Conservation (phyloP, 37 sponge, comb jelly and placozoan genomes). For the Mnemiopsis leidyi region DNA sequence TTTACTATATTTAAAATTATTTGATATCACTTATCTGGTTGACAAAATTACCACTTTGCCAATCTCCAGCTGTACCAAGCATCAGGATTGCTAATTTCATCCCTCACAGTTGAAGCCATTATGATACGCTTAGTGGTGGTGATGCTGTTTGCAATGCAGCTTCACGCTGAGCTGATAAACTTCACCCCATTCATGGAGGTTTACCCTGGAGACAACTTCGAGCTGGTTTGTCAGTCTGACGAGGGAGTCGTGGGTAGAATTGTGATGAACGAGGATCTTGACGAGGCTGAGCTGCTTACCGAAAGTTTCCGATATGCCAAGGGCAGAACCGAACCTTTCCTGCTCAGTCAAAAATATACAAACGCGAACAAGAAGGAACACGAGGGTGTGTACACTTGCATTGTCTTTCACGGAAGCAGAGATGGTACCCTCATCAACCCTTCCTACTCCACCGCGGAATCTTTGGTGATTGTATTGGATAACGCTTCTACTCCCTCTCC, state of each 20-base stretch:
- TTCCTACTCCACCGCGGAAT: not conserved
- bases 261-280: not conserved
- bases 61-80: no score
- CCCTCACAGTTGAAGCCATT: no score
- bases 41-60: no score
- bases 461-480: not conserved
- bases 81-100: no score
- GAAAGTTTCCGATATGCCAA: not conserved
- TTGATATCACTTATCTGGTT: no score
- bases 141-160: not conserved
- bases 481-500: no score
- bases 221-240: not conserved
- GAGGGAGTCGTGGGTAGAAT: not conserved
- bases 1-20: no score
- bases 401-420: conserved; percentile 33
- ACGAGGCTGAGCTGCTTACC: not conserved
- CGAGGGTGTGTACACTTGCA: conserved; percentile 49
- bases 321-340: not conserved
- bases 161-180: not conserved
- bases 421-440: not conserved
- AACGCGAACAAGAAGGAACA: not conserved
- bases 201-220: not conserved
- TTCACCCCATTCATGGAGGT: not conserved
- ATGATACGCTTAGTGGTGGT: not conserved
- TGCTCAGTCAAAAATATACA: not conserved